These are phyloP conservation scores for Harmothoe impar DNA, from an alignment of 2,888 invertebrate genomes.

Conservation along the genomic window DNA sequence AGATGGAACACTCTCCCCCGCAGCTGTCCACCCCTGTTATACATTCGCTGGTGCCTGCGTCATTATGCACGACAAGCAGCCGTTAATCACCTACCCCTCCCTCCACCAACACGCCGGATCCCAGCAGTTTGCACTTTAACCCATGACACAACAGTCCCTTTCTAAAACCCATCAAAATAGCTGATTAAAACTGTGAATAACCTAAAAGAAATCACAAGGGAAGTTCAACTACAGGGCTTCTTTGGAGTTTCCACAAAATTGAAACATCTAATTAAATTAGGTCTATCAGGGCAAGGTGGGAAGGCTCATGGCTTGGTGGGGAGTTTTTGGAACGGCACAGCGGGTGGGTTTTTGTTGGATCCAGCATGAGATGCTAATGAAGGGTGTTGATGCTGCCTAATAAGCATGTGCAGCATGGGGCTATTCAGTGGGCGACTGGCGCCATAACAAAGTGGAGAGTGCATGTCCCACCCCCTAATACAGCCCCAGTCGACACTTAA, in stretches of 20 bases:
- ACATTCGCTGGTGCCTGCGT: background rate
- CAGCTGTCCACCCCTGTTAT: conserved; percentile 3
- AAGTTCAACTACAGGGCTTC: no score
- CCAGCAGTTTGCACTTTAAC: background rate
- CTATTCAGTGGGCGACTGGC: conserved; percentile 7
- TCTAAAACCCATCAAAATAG: background rate
- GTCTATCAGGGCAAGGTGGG: background rate
- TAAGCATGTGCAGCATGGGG: background rate
- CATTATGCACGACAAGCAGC: conserved; percentile 5
- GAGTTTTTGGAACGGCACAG: background rate
- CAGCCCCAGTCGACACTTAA: no score
- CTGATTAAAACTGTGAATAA: conserved; percentile 5
- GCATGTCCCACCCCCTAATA: background rate
- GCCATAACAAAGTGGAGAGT: background rate
- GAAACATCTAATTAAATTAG: conserved; percentile 10
- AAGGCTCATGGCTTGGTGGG: background rate
- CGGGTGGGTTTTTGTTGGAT: conserved; percentile 5
- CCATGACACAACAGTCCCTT: no score
- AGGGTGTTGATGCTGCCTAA: conserved; percentile 7
- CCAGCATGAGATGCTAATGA: conserved; percentile 20
- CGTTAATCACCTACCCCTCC: background rate
- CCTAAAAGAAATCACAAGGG: background rate
- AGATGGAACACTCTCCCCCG: background rate
- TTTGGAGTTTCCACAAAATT: background rate
- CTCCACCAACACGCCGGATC: background rate